Percentiles rank a stretch among this genome's conserved stretches.
phyloP scores from a whole-genome alignment of 1,140 invertebrate species.

The Kradibia gibbosae region DNA sequence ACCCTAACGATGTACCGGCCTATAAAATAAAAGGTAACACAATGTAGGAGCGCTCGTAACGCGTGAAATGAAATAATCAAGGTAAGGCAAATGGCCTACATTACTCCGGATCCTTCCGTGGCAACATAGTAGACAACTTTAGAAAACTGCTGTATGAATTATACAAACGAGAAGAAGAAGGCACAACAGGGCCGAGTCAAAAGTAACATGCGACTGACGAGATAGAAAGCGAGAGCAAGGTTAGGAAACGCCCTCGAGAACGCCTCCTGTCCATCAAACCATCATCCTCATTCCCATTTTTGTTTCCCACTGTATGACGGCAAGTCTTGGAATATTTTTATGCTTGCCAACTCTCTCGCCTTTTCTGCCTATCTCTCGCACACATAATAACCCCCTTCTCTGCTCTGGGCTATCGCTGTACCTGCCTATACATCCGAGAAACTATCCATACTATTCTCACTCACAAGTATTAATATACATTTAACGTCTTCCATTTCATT shows the following conservation, averaged over 20 bases:
- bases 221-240: conserved; percentile 52
- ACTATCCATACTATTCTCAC: too few relatives aligned
- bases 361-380: not conserved
- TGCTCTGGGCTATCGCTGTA: conserved; percentile 25
- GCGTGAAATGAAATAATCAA: conserved; percentile 37
- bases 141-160: conserved; percentile 46
- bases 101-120: conserved; percentile 7
- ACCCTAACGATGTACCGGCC: not conserved
- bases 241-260: conserved; percentile 66
- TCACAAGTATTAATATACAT: too few relatives aligned
- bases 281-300: conserved; percentile 66
- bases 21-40: conserved; percentile 9
- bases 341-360: conserved; percentile 42
- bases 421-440: conserved; percentile 42
- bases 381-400: not conserved
- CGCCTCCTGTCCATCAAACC: conserved; percentile 69
- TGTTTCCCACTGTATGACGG: conserved; percentile 72
- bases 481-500: too few relatives aligned
- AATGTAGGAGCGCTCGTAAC: not conserved
- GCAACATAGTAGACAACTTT: conserved; percentile 46
- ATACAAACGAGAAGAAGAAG: conserved; percentile 26
- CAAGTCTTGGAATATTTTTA: conserved; percentile 65
- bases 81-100: conserved; percentile 31
- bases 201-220: conserved; percentile 49
- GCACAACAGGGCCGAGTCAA: conserved; percentile 26